Base-by-base conservation (phyloP, 2,113 vertebrate species). In the Antechinus stuartii region DNA sequence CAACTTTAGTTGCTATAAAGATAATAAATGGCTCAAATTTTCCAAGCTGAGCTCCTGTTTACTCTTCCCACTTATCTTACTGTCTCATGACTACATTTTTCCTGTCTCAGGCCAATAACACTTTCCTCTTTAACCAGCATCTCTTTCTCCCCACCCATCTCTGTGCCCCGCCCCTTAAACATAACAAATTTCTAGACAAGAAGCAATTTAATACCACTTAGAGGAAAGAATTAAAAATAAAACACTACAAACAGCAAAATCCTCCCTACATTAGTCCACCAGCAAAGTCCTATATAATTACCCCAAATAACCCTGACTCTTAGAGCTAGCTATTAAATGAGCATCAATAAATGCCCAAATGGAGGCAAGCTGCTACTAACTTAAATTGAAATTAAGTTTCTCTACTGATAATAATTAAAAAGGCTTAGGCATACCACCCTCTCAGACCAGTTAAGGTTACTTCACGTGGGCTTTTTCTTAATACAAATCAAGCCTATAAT, bases 41-140 rank as follows among this genome's bases (percentile, higher is more conserved):
- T 68, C 53, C 91, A 92, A 91, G 56, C 23, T 95, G 76, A 61
- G 25, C 49, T 95, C 49, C 57, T 95, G 26, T 84, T 92, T 91
- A 56, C 24, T 94, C 35, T 16, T 84, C 68, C 68, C 68, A 54
- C 90, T 93, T 91, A 56, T 5, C 68, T 93, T 92, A 76, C 0
- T 1, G 26, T 90, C 68, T 76, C 91, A 27, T 92, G n/a, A 94
- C 46, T 90, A 91, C 24, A 61, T 54, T 91, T 91, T 0, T 56
- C 93, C 76, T 95, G n/a, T 55, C 50, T 94, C 53, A 89, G 55
- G 89, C 89, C 49, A 53, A 27, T 16, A 52, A 92, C 35, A 22
- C 16, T 84, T 84, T 23, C 16, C 35, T 19, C 30, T n/a, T 52
- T 9, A 52, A 52, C 50, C 50, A 52, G 50, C 50, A 52, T 52